Evolutionary conservation across 2,888 invertebrate genomes (phyloP), one percentile per base, ranked within the genome.

Genomic region (Dorcus hopei): DNA sequence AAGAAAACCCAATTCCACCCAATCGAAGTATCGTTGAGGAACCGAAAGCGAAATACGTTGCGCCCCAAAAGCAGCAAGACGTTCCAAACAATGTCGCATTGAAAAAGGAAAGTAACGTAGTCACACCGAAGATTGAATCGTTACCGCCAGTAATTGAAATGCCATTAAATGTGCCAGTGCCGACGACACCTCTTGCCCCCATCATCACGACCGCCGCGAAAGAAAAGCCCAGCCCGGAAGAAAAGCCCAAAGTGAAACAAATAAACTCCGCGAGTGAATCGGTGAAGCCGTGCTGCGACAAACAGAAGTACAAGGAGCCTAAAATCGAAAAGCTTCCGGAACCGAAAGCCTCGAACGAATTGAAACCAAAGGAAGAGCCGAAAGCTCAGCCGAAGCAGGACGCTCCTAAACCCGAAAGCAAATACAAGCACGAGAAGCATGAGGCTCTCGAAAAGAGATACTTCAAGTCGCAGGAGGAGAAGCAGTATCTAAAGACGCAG

Each of bases 271-370:
- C 6, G 26, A 7, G 26, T 40, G 19, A 38, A 14, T 11, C 40
- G 38, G 43, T 7, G 26, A 80, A 0, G 26, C 47, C 19, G 42
- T 52, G 40, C 38, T 49, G 26, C 42, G 38, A 33, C 68, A 80
- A 59, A 80, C 78, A 61, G 80, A 80, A 38, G 11, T 8, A 48
- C 14, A 80, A 80, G 0, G 80, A 81, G 59, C 79, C 80, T 3
- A 81, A 79, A 68, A 79, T 76, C 77, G 19, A 19, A 19, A 19
- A 19, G 19, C 19, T 19, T 19, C 19, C 19, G 19, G 19, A 19
- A 19, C 3, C 2, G 19, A 80, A 79, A 81, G 81, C 6, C 7
- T 33, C 80, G 79, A 80, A 80, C 19, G 81, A 82, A 68, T 76
- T 62, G 60, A 79, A 63, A 71, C 75, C 68, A 39, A 78, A 53